A percentile compares a stretch with the other conserved stretches of the same genome.
These are phyloP conservation scores for Lepidothrix coronata DNA, from an alignment of 2,113 vertebrate genomes.

Conservation along the genomic window DNA sequence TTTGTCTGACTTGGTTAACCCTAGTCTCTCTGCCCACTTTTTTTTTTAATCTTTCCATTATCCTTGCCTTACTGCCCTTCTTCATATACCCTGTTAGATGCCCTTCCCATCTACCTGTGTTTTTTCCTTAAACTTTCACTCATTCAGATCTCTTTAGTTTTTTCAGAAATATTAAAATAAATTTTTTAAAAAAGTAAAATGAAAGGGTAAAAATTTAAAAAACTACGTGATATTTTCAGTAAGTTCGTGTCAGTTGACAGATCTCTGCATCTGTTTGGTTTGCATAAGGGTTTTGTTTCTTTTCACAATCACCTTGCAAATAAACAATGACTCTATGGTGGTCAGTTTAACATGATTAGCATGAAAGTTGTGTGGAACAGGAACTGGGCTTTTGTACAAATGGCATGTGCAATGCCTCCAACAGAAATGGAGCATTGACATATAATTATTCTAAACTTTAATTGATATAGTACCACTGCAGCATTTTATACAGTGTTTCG, in stretches of 20 bases:
- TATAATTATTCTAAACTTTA: not conserved
- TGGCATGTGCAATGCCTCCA: not conserved
- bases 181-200: not conserved
- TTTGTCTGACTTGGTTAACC: not conserved
- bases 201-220: not conserved
- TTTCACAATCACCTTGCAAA: not conserved
- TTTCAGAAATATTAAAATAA: not conserved
- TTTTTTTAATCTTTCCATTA: not conserved
- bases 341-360: not conserved
- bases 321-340: not conserved
- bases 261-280: not conserved
- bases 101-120: not conserved
- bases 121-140: not conserved
- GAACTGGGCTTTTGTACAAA: not conserved
- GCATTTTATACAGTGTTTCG: constrained; percentile 1
- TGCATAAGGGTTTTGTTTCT: not conserved
- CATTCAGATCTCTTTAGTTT: not conserved
- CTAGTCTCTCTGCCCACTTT: not conserved
- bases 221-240: not conserved
- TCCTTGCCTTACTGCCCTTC: not conserved
- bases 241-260: not conserved
- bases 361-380: not conserved
- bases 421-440: not conserved
- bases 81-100: not conserved
- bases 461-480: not conserved